Conservation (phyloP, 2,888 invertebrate species). For the Nemapogon koenigi region DNA sequence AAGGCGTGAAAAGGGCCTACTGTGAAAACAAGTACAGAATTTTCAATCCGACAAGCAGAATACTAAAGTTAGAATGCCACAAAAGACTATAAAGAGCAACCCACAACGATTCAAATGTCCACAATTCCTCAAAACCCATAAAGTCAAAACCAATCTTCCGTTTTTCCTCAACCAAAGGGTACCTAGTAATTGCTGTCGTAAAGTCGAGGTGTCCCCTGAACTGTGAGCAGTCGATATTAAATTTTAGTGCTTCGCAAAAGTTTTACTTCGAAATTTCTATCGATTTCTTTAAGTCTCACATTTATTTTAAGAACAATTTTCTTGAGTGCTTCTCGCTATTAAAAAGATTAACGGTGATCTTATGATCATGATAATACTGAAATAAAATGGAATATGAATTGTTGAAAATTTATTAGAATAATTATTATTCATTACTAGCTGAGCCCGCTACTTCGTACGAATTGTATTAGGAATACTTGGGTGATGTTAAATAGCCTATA, state of each 20-base stretch:
- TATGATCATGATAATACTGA: constrained; percentile 9
- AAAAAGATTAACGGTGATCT: constrained; percentile 31
- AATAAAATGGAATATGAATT: background rate
- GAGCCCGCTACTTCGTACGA: too few relatives aligned
- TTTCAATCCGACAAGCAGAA: too few relatives aligned
- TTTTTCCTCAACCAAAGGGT: constrained; percentile 51
- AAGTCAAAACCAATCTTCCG: constrained; percentile 49
- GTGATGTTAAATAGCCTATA: too few relatives aligned
- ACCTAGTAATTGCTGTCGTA: constrained; percentile 54
- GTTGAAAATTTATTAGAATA: background rate
- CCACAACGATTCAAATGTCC: constrained; percentile 35
- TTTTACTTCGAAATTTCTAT: constrained; percentile 41
- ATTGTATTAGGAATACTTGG: too few relatives aligned
- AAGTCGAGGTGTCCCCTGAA: constrained; percentile 42
- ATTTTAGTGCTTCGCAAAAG: constrained; percentile 46
- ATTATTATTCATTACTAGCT: too few relatives aligned
- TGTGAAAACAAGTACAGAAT: too few relatives aligned
- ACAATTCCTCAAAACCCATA: constrained; percentile 39
- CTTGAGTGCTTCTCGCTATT: constrained; percentile 31
- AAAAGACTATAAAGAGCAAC: constrained; percentile 24
- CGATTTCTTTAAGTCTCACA: constrained; percentile 27
- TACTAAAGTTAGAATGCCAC: too few relatives aligned
- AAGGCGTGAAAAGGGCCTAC: too few relatives aligned
- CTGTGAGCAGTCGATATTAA: constrained; percentile 41
- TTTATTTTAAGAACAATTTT: constrained; percentile 39